These are phyloP conservation scores for Cliona cf. orientalis DNA, from an alignment of 37 sponge, comb jelly and placozoan genomes.

Conservation along the genomic window DNA sequence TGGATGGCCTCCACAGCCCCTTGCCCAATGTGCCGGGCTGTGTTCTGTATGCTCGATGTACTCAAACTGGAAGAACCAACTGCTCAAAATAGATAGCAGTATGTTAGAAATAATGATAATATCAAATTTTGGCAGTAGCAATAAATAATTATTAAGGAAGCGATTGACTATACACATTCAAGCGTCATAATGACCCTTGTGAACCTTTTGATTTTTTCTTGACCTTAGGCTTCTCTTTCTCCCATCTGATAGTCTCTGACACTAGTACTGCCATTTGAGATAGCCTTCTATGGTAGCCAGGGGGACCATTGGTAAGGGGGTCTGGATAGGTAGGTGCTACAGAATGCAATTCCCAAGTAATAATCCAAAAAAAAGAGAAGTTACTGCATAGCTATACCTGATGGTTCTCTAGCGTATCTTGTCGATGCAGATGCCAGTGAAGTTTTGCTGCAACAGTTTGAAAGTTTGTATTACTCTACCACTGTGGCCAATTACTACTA, in stretches of 20 bases:
- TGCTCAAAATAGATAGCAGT: background rate
- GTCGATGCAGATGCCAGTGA: background rate
- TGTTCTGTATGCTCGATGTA: slow-evolving; percentile 93
- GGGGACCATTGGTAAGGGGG: slow-evolving; percentile 12
- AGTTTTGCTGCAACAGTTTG: background rate
- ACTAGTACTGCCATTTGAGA: slow-evolving; percentile 32
- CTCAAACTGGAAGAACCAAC: slow-evolving; percentile 34
- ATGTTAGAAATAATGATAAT: background rate
- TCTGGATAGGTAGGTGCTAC: slow-evolving; percentile 14
- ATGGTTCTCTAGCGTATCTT: background rate
- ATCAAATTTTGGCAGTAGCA: background rate
- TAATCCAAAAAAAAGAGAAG: background rate
- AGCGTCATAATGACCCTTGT: background rate
- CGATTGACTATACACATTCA: background rate
- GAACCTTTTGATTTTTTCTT: slow-evolving; percentile 1
- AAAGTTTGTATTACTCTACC: background rate
- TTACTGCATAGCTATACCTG: background rate
- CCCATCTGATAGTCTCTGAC: slow-evolving; percentile 27
- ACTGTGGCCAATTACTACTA: background rate
- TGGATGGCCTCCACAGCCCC: slow-evolving; percentile 93
- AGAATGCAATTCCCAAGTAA: background rate
- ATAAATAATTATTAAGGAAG: background rate
- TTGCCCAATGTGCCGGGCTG: slow-evolving; percentile 93
- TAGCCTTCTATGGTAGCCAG: slow-evolving; percentile 35
- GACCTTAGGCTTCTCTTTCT: background rate